Evolutionary conservation across 2,888 invertebrate species (phyloP), one percentile per base, ranked within the genome.

Genomic region (Phrixothrix hirtus): DNA sequence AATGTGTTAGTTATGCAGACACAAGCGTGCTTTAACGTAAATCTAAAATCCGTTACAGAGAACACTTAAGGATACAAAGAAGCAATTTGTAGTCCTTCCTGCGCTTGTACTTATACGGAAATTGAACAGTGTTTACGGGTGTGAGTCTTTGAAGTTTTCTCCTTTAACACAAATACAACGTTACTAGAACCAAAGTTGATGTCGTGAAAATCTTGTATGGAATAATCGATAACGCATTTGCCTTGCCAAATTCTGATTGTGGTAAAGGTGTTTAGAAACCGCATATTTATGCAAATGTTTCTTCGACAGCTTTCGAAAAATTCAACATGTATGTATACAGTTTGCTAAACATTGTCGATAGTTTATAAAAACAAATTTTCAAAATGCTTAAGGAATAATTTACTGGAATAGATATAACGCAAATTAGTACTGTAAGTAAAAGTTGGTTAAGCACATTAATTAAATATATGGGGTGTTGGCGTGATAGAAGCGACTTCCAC

Each of bases 261-360:
- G 55, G 48, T 47, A 50, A 63, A 60, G n/a, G 61, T 62, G 61
- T 63, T 61, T 57, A 58, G 55, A n/a, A 44, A 57, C 60, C 55
- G 52, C 65, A 66, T 66, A 63, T 63, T 66, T 66, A 66, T 66
- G 66, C 59, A 64, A 66, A 66, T 66, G 16, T 31, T 13, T 12
- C 51, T 59, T 60, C 53, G 58, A 53, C 55, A 56, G 53, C 55
- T 62, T 57, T 58, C 14, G 60, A 61, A 63, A 63, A 46, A 46
- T 38, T 31, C 31, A 38, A 37, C 36, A n/a, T n/a, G n/a, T n/a
- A n/a, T n/a, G n/a, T n/a, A n/a, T n/a, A n/a, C n/a, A n/a, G n/a
- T n/a, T n/a, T n/a, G n/a, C n/a, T n/a, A n/a, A n/a, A n/a, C n/a
- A n/a, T n/a, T n/a, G n/a, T n/a, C n/a, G n/a, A n/a, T n/a, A n/a